Evolutionary conservation across 2,888 invertebrate species (phyloP).

Genomic region (Neocrepidodera transversa): DNA sequence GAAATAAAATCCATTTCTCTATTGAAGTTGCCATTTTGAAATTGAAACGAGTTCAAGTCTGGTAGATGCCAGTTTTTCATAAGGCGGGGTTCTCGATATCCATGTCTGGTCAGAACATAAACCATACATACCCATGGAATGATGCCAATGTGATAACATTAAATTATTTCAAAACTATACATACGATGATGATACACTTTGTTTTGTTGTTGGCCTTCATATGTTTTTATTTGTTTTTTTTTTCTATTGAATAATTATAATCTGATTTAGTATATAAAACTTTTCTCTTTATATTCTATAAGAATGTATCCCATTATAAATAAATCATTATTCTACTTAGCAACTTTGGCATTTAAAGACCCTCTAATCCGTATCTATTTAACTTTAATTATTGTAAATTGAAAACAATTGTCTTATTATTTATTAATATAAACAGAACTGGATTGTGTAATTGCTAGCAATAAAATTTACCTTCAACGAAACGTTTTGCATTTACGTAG

Average conservation of each 20-base stretch:
- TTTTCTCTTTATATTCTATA: background rate
- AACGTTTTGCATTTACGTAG: slow-evolving; percentile 15
- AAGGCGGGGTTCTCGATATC: slow-evolving; percentile 47
- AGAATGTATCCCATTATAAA: slow-evolving; percentile 17
- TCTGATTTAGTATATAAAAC: too few relatives aligned
- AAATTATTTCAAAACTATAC: slow-evolving; percentile 42
- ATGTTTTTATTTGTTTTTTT: too few relatives aligned
- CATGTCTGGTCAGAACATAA: slow-evolving; percentile 50
- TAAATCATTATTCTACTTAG: slow-evolving; percentile 11
- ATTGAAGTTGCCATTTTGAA: slow-evolving; percentile 53
- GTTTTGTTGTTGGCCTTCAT: too few relatives aligned
- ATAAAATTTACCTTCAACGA: slow-evolving; percentile 17
- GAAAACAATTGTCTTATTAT: slow-evolving; percentile 19
- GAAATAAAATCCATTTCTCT: slow-evolving; percentile 51
- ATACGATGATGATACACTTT: slow-evolving; percentile 24
- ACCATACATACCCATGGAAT: slow-evolving; percentile 51
- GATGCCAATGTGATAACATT: slow-evolving; percentile 52
- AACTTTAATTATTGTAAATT: slow-evolving; percentile 19
- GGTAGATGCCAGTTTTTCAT: slow-evolving; percentile 53
- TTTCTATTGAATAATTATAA: too few relatives aligned
- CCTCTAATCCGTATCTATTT: slow-evolving; percentile 13
- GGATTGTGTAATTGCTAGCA: slow-evolving; percentile 12
- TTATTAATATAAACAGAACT: slow-evolving; percentile 18
- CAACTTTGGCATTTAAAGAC: slow-evolving; percentile 16
- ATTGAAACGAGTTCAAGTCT: slow-evolving; percentile 53